phyloP scores from a whole-genome alignment of 1,140 invertebrate species.

The Calephelis nemesis region DNA sequence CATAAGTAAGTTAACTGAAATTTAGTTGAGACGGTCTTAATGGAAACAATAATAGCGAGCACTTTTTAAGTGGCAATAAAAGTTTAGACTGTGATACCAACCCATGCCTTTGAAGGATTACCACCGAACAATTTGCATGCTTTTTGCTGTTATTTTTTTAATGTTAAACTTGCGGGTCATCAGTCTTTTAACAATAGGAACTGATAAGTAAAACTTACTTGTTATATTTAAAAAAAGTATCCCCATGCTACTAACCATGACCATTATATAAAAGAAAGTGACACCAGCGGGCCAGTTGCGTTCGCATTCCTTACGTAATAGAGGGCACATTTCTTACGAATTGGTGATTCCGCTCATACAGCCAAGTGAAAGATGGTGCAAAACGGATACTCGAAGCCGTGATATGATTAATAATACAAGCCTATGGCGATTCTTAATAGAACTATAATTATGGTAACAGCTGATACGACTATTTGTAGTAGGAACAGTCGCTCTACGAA shows the following conservation, averaged over 20 bases:
- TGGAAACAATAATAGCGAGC: no score
- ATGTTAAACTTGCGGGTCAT: no score
- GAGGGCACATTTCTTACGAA: conserved; percentile 48
- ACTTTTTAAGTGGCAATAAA: no score
- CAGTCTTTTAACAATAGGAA: no score
- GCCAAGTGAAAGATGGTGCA: conserved; percentile 48
- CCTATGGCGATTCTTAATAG: conserved; percentile 20
- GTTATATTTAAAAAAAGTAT: not conserved
- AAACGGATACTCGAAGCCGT: conserved; percentile 45
- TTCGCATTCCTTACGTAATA: conserved; percentile 55
- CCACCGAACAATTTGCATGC: no score
- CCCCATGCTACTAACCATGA: conserved; percentile 19
- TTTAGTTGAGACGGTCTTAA: no score
- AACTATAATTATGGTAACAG: conserved; percentile 32
- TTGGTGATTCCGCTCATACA: conserved; percentile 45
- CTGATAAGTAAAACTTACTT: not conserved
- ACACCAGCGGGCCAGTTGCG: conserved; percentile 34
- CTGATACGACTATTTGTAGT: conserved; percentile 25
- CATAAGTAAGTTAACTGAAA: no score
- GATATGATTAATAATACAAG: conserved; percentile 36
- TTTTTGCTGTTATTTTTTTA: no score
- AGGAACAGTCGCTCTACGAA: not conserved
- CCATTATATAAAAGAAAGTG: conserved; percentile 52
- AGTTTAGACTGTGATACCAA: no score
- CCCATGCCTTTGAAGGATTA: no score